Conservation (phyloP, 2,113 vertebrate genomes). For the Mormyrus iriodes region DNA sequence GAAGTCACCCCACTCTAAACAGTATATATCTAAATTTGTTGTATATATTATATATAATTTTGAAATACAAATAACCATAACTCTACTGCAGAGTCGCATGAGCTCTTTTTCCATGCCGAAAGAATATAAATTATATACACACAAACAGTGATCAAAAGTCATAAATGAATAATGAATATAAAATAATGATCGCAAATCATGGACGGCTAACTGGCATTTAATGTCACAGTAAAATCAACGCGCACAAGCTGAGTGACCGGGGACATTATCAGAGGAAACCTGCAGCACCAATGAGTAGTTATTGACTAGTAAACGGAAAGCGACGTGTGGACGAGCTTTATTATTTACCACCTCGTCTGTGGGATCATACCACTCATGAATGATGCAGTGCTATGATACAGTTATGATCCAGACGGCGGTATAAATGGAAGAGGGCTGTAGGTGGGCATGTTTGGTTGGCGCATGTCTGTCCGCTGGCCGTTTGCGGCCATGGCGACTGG, state of each 20-base stretch:
- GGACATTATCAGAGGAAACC: constrained; percentile 28
- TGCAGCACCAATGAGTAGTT: constrained; percentile 37
- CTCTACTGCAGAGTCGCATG: background rate
- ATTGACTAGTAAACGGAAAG: constrained; percentile 36
- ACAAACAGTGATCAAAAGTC: constrained; percentile 10
- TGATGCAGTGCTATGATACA: background rate
- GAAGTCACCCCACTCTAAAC: background rate
- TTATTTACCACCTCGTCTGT: constrained; percentile 47
- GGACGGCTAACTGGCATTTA: constrained; percentile 33
- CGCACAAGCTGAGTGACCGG: constrained; percentile 23
- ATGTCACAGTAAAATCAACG: constrained; percentile 35
- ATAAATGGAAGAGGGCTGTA: background rate
- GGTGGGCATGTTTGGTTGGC: background rate
- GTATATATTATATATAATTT: background rate
- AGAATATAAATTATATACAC: constrained; percentile 6
- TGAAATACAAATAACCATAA: background rate
- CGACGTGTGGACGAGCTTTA: constrained; percentile 38
- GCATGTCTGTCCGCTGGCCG: background rate
- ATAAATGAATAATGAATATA: constrained; percentile 35
- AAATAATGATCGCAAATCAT: constrained; percentile 12
- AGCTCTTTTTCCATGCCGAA: background rate
- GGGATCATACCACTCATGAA: background rate
- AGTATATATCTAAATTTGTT: background rate
- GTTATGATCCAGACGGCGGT: background rate
- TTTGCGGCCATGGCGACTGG: too few relatives aligned